These are phyloP conservation scores for Drosophila obscura DNA, from an alignment of 1,140 invertebrate genomes.

Conservation along the genomic window DNA sequence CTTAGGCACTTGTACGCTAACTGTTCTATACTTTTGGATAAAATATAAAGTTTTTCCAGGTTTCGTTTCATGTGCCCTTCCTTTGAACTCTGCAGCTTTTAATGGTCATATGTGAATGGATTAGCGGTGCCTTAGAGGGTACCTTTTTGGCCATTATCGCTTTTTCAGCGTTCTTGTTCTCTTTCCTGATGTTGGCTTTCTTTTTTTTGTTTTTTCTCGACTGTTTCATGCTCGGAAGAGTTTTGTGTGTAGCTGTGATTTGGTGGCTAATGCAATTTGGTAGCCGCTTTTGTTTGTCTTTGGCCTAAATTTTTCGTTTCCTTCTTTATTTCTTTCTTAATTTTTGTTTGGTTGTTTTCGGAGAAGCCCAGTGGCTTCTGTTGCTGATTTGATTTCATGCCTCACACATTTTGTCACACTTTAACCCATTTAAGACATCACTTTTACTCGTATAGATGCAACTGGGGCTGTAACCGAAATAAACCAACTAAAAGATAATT, in stretches of 20 bases:
- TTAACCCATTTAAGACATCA: background rate
- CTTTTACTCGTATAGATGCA: conserved; percentile 3
- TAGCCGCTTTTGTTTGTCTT: conserved; percentile 74
- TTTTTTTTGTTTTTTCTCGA: conserved; percentile 38
- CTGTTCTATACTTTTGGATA: no score
- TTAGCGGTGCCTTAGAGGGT: background rate
- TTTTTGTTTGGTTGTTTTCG: conserved; percentile 3
- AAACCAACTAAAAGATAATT: conserved; percentile 6
- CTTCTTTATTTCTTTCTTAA: conserved; percentile 29
- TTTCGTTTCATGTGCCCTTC: background rate
- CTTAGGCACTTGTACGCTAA: no score
- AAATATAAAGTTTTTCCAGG: no score
- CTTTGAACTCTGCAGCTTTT: conserved; percentile 5
- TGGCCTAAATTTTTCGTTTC: conserved; percentile 63
- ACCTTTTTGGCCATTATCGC: background rate
- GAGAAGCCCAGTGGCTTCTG: background rate
- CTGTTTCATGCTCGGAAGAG: conserved; percentile 65
- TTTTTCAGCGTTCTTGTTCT: conserved; percentile 11
- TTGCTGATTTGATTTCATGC: conserved; percentile 19
- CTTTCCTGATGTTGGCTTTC: conserved; percentile 51
- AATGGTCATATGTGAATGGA: background rate
- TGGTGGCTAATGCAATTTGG: conserved; percentile 77
- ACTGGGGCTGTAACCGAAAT: conserved; percentile 8
- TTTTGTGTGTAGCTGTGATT: conserved; percentile 69
- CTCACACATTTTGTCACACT: conserved; percentile 1